phyloP scores from a whole-genome alignment of 2,113 vertebrate genomes.

The Gallinago undulata region DNA sequence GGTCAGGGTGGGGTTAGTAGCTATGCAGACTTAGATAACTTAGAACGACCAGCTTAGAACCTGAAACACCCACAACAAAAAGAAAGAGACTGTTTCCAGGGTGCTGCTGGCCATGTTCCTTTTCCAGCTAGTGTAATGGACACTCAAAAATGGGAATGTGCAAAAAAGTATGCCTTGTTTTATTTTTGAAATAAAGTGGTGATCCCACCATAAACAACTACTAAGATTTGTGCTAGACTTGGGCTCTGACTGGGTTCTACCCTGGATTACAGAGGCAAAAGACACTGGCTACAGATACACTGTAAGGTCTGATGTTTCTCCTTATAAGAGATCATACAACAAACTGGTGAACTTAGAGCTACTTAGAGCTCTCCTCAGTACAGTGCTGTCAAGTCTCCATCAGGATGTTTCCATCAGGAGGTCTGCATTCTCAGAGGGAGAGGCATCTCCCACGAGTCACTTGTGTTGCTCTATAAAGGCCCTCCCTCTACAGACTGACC shows the following conservation, averaged over 20 bases:
- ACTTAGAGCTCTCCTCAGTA: background rate
- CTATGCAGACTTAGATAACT: background rate
- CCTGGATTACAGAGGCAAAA: background rate
- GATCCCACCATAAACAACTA: background rate
- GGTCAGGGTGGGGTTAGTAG: background rate
- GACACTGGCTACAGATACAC: background rate
- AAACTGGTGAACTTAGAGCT: background rate
- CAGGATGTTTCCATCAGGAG: background rate
- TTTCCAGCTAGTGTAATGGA: background rate
- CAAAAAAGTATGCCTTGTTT: background rate
- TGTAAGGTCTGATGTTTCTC: fast-evolving
- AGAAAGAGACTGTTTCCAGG: background rate
- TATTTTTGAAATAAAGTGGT: background rate
- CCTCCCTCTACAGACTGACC: background rate
- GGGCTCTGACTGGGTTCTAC: background rate
- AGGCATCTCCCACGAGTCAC: background rate
- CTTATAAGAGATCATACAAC: background rate
- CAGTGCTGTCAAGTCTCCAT: background rate
- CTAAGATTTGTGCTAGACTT: background rate
- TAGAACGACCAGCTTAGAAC: background rate
- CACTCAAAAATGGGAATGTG: background rate
- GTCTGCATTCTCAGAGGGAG: background rate
- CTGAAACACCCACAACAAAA: background rate
- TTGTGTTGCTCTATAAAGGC: background rate
- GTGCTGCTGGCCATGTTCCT: background rate